A percentile compares a stretch with the other conserved stretches of the same genome.
Conservation (phyloP, 2,797 vertebrate species). For the Clamator glandarius region DNA sequence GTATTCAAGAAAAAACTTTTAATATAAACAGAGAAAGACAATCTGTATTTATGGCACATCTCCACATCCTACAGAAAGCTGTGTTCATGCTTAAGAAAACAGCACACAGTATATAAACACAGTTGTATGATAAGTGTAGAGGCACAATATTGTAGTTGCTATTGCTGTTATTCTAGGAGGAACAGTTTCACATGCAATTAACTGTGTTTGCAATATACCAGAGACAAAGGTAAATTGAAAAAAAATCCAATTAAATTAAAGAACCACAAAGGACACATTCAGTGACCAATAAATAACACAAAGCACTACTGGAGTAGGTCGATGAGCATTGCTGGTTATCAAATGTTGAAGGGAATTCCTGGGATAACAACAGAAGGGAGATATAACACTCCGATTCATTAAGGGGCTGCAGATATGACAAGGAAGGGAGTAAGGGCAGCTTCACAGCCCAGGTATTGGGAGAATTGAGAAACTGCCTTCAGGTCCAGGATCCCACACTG, state of each 20-base stretch:
- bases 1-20: neutral
- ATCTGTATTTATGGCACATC: neutral
- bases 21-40: neutral
- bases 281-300: conserved; percentile 45
- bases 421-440: neutral
- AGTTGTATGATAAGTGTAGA: neutral
- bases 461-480: neutral
- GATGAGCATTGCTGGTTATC: neutral
- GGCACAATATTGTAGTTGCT: neutral
- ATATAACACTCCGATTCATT: neutral
- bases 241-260: conserved; percentile 46
- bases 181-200: conserved; percentile 43
- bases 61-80: neutral
- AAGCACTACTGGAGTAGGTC: neutral
- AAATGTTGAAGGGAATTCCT: neutral
- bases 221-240: conserved; percentile 45
- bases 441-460: neutral
- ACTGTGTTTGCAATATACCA: conserved; percentile 5
- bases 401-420: neutral
- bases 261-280: conserved; percentile 27
- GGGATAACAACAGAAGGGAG: neutral
- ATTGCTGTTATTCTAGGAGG: neutral
- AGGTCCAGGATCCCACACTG: neutral
- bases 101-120: neutral
- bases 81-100: neutral